These are phyloP conservation scores for Tigriopus japonicus DNA, from an alignment of 1,140 invertebrate genomes.

Conservation along the genomic window DNA sequence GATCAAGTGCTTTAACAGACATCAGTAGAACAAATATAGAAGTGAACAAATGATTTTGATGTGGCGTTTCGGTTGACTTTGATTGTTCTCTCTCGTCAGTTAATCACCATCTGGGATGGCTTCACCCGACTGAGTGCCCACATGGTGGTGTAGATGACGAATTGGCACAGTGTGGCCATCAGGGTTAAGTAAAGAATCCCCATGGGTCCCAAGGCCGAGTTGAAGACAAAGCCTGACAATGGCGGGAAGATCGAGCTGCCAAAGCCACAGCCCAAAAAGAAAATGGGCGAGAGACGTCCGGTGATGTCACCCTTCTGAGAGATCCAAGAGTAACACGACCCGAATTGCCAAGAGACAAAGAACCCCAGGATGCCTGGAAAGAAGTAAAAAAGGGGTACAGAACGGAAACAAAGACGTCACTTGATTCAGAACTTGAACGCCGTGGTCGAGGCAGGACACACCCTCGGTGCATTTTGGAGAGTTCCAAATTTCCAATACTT, in stretches of 20 bases:
- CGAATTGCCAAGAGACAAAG: constrained; percentile 14
- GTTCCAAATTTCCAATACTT: not conserved
- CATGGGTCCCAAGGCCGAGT: not conserved
- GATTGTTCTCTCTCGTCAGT: no score
- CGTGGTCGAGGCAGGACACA: no score
- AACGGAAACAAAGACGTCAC: no score
- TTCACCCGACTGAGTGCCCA: not conserved
- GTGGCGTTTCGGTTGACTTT: no score
- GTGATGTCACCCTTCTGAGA: constrained; percentile 8
- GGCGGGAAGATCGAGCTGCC: constrained; percentile 1
- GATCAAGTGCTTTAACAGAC: no score
- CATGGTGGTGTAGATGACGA: not conserved
- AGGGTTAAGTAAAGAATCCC: constrained; percentile 1
- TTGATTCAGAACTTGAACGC: no score
- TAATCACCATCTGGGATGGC: no score
- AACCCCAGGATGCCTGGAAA: constrained; percentile 8
- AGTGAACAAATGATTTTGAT: no score
- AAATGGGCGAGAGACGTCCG: constrained; percentile 2
- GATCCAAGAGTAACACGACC: constrained; percentile 9
- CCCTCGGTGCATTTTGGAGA: not conserved
- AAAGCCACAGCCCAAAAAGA: constrained; percentile 8
- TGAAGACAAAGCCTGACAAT: constrained; percentile 8
- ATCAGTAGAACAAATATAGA: no score
- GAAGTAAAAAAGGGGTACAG: no score
- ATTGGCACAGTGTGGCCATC: not conserved